Conservation (phyloP, 2,797 vertebrate species). For the Alauda arvensis region DNA sequence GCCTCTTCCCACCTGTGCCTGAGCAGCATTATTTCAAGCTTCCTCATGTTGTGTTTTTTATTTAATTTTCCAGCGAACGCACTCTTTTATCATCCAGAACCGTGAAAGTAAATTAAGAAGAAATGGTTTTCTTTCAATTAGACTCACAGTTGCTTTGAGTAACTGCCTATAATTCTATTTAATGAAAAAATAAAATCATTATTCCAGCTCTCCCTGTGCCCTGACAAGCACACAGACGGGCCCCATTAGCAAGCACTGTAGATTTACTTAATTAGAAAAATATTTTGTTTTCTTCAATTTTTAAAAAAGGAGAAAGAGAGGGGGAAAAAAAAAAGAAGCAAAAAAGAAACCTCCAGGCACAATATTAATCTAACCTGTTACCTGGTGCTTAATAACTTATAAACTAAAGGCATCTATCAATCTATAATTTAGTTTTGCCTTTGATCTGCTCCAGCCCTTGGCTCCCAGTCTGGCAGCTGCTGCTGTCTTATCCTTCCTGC, state of each 20-base stretch:
- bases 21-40: not conserved
- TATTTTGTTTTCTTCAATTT: slow-evolving; percentile 78
- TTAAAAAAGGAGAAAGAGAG: slow-evolving; percentile 19
- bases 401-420: slow-evolving; percentile 55
- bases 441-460: slow-evolving; percentile 27
- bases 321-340: not conserved
- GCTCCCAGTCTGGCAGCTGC: not conserved
- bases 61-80: slow-evolving; percentile 77
- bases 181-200: slow-evolving; percentile 86
- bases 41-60: slow-evolving; percentile 70
- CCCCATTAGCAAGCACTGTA: slow-evolving; percentile 74
- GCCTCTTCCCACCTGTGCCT: slow-evolving; percentile 45
- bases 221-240: slow-evolving; percentile 73
- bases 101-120: slow-evolving; percentile 81
- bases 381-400: slow-evolving; percentile 71
- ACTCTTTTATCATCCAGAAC: slow-evolving; percentile 80
- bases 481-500: not conserved
- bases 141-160: slow-evolving; percentile 78
- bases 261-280: slow-evolving; percentile 86
- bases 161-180: slow-evolving; percentile 85
- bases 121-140: slow-evolving; percentile 87
- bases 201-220: slow-evolving; percentile 73
- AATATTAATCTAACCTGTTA: slow-evolving; percentile 79
- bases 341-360: slow-evolving; percentile 69
- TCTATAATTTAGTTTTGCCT: slow-evolving; percentile 28